These are phyloP conservation scores for Pollicipes pollicipes DNA, from an alignment of 1,140 invertebrate genomes.

Conservation along the genomic window DNA sequence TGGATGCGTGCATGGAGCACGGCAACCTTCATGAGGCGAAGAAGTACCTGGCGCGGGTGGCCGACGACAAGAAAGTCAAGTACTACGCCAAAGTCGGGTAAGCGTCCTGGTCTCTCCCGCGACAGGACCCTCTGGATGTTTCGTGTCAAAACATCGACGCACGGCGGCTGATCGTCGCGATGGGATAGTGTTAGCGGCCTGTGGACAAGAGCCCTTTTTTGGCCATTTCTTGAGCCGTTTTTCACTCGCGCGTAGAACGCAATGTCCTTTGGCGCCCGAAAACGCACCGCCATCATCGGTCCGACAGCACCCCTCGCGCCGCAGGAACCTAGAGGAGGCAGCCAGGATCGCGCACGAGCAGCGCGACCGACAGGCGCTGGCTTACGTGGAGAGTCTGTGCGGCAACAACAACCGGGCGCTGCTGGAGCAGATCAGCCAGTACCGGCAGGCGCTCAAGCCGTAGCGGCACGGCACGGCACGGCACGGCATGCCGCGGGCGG, in stretches of 20 bases:
- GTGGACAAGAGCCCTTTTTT: no score
- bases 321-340: not conserved
- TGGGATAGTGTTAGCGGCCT: no score
- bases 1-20: conserved; percentile 67
- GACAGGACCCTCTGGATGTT: no score
- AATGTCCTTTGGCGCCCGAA: no score
- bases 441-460: not conserved
- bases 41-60: conserved; percentile 65
- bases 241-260: no score
- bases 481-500: no score
- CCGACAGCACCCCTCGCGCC: no score
- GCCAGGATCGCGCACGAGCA: not conserved
- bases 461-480: not conserved
- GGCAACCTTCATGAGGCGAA: conserved; percentile 53
- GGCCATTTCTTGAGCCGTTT: no score
- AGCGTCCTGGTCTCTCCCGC: no score
- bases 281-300: no score
- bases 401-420: not conserved
- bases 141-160: no score
- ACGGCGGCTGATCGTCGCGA: no score
- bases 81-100: conserved; percentile 73
- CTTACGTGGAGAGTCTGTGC: not conserved
- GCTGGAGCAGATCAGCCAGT: not conserved
- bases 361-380: not conserved
- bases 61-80: conserved; percentile 71